A percentile compares a stretch with the other conserved stretches of the same genome.
Evolutionary conservation across 2,113 vertebrate genomes (phyloP).

Genomic region (Hoplias malabaricus): DNA sequence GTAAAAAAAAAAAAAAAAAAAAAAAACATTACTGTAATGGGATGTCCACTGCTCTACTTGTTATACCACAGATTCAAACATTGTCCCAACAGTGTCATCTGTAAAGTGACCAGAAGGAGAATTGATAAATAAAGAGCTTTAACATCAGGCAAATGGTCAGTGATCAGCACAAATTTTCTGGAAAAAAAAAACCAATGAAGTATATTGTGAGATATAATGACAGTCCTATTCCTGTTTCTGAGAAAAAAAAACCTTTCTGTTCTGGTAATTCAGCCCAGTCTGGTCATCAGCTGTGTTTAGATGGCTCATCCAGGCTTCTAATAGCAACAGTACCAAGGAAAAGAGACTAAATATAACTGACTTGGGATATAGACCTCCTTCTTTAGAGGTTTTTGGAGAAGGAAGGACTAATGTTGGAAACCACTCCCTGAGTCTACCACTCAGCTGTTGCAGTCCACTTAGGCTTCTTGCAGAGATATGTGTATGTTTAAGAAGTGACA

Average conservation of each 20-base stretch:
- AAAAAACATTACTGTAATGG: too few relatives aligned
- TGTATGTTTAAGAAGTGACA: conserved; percentile 23
- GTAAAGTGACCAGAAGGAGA: too few relatives aligned
- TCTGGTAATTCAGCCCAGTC: conserved; percentile 11
- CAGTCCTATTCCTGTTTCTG: neutral
- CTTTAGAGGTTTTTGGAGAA: neutral
- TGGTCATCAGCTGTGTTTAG: conserved; percentile 65
- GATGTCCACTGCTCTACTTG: too few relatives aligned
- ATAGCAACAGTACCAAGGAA: conserved; percentile 16
- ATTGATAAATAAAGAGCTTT: too few relatives aligned
- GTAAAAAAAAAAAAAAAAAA: too few relatives aligned
- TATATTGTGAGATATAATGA: too few relatives aligned
- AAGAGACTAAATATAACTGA: conserved; percentile 59
- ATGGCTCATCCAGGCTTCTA: conserved; percentile 47
- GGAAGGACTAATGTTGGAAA: neutral
- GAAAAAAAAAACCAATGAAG: neutral
- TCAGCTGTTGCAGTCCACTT: conserved; percentile 8
- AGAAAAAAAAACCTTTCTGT: neutral
- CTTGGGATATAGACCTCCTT: conserved; percentile 54
- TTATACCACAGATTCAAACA: too few relatives aligned
- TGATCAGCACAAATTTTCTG: neutral
- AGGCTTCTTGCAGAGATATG: neutral
- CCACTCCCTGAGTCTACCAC: neutral
- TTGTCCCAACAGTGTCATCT: too few relatives aligned
- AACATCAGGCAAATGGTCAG: too few relatives aligned